A percentile compares a stretch with the other conserved stretches of the same genome.
Conservation (phyloP, 2,888 invertebrate genomes). For the Belgica antarctica region DNA sequence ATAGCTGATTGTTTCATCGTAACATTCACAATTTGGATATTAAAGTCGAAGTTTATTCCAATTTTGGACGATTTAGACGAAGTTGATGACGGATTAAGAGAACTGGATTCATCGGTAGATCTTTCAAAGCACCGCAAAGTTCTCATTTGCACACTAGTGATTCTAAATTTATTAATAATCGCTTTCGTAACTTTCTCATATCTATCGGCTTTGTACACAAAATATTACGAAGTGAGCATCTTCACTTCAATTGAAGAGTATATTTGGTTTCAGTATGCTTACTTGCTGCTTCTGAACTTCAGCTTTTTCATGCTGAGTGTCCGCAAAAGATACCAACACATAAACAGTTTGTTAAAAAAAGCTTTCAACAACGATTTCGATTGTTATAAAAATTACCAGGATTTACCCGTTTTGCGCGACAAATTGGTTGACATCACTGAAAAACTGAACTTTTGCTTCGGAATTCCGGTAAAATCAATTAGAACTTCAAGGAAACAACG, state of each 20-base stretch:
- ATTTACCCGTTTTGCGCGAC: neutral
- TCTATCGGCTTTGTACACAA: too few species aligned
- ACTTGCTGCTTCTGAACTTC: neutral
- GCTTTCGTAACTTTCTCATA: neutral
- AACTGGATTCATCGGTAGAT: neutral
- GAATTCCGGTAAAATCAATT: slow-evolving; percentile 7
- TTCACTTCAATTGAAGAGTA: too few species aligned
- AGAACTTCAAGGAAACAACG: neutral
- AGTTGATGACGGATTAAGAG: neutral
- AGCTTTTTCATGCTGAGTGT: slow-evolving; percentile 13
- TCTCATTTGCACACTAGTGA: too few species aligned
- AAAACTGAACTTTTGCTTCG: slow-evolving; percentile 2
- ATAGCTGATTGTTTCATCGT: neutral
- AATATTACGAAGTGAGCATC: too few species aligned
- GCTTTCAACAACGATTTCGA: neutral
- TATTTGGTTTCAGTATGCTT: neutral
- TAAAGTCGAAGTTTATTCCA: neutral
- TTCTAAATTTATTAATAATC: neutral
- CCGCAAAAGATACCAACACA: neutral
- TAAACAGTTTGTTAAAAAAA: slow-evolving; percentile 13
- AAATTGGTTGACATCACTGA: slow-evolving; percentile 3
- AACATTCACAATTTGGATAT: neutral
- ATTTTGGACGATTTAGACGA: neutral
- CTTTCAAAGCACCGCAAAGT: neutral
- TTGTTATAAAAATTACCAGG: neutral